Base-by-base conservation (phyloP, 2,888 invertebrate genomes). In the Graphium colonna region DNA sequence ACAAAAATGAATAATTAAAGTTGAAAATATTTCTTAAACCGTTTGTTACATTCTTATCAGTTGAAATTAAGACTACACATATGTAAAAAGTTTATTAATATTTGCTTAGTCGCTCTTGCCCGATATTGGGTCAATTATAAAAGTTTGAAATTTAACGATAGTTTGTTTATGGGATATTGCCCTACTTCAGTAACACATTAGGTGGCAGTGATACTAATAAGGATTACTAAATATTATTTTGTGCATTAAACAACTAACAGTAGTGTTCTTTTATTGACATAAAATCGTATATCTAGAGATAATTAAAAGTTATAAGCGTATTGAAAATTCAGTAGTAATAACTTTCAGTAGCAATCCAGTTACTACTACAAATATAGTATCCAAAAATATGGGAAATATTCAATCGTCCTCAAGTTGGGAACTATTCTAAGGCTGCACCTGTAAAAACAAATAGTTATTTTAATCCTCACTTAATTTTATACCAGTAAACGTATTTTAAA, bases 241-340 rank as follows among this genome's bases (percentile, higher is more conserved):
- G 49, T 61, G 57, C 59, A 47, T 55, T 47, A 31, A 47, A 58
- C 50, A 57, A 42, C 50, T 55, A 55, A 53, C 15, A 48, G 52
- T 52, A 51, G 26, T 52, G 48, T 43, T 16, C 15, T 46, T 45
- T 50, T 59, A 60, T 55, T 64, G 57, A 66, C 63, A 57, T 56
- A 49, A 51, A 49, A 38, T 26, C 38, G 56, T 61, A 60, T 52
- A 67, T 62, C 66, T 75, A 77, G 65, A 66, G 73, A 69, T 78
- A 74, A n/a, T n/a, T n/a, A n/a, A n/a, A n/a, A 74, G 78, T 75
- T 71, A 79, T 86, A 86, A 86, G 87, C 85, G 84, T 86, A 80
- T 77, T 73, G 64, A 67, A 47, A 74, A 73, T 79, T 74, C 68
- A 72, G 64, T 76, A 72, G 70, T 76, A 60, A 59, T 60, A 68